phyloP scores from a whole-genome alignment of 2,113 vertebrate genomes.

The Prunella fulvescens region DNA sequence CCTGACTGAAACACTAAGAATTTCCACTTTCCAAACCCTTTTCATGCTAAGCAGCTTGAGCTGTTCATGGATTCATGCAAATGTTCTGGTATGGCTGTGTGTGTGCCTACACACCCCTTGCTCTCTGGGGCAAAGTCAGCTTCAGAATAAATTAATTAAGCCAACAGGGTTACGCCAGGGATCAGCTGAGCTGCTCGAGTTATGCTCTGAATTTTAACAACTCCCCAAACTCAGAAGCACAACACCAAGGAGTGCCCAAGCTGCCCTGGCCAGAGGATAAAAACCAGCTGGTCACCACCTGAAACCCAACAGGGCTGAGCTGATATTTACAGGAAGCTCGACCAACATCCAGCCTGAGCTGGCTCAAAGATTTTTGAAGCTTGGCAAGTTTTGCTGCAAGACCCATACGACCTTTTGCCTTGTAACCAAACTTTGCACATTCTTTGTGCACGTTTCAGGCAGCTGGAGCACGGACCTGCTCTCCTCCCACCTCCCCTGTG shows the following conservation, averaged over 20 bases:
- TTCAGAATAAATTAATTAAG: slow-evolving; percentile 3
- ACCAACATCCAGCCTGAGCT: not conserved
- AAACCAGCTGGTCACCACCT: slow-evolving; percentile 26
- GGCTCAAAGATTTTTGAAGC: not conserved
- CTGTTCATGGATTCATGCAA: not conserved
- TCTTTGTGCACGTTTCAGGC: not conserved
- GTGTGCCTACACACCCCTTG: not conserved
- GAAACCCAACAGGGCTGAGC: not conserved
- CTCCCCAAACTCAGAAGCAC: not conserved
- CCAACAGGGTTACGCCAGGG: not conserved
- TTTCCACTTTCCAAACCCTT: not conserved
- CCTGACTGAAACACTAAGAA: not conserved
- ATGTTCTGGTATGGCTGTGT: not conserved
- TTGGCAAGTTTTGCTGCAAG: not conserved
- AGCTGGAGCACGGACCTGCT: not conserved
- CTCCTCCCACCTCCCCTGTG: not conserved
- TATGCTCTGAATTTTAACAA: slow-evolving; percentile 46
- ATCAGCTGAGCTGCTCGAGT: not conserved
- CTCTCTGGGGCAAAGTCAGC: not conserved
- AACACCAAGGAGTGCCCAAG: not conserved
- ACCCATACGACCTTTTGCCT: not conserved
- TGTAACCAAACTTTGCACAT: not conserved
- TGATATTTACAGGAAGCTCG: not conserved
- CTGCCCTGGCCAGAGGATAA: not conserved
- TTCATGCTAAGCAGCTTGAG: not conserved